phyloP scores from a whole-genome alignment of 2,113 vertebrate species.

The Aldabrachelys gigantea region DNA sequence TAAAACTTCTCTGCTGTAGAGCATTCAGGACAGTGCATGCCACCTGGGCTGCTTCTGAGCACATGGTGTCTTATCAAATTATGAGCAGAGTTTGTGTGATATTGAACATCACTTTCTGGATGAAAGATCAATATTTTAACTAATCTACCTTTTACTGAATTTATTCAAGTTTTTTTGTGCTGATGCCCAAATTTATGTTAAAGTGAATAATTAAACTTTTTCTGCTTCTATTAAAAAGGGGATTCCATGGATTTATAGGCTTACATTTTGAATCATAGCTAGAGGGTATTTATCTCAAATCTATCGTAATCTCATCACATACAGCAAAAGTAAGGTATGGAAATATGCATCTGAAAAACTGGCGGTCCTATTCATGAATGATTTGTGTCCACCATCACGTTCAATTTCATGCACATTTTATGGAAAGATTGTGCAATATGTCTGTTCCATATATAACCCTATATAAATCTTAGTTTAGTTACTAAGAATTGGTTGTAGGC shows the following conservation, averaged over 20 bases:
- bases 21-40: background rate
- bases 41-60: background rate
- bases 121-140: background rate
- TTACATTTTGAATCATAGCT: slow-evolving; percentile 35
- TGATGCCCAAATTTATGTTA: background rate
- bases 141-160: background rate
- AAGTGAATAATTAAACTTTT: background rate
- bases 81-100: background rate
- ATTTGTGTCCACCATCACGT: slow-evolving; percentile 32
- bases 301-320: slow-evolving; percentile 61
- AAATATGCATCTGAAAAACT: slow-evolving; percentile 26
- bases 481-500: too few relatives aligned
- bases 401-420: slow-evolving; percentile 15
- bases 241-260: slow-evolving; percentile 32
- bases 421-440: background rate
- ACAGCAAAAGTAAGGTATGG: slow-evolving; percentile 33
- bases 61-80: background rate
- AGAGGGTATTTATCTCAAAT: slow-evolving; percentile 38
- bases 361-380: slow-evolving; percentile 24
- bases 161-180: slow-evolving; percentile 30
- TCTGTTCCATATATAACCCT: background rate
- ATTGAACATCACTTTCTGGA: background rate
- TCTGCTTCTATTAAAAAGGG: slow-evolving; percentile 37
- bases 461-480: too few relatives aligned
- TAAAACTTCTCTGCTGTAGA: background rate